Base-by-base conservation (phyloP, 2,888 invertebrate genomes). In the Drosophila neonasuta region DNA sequence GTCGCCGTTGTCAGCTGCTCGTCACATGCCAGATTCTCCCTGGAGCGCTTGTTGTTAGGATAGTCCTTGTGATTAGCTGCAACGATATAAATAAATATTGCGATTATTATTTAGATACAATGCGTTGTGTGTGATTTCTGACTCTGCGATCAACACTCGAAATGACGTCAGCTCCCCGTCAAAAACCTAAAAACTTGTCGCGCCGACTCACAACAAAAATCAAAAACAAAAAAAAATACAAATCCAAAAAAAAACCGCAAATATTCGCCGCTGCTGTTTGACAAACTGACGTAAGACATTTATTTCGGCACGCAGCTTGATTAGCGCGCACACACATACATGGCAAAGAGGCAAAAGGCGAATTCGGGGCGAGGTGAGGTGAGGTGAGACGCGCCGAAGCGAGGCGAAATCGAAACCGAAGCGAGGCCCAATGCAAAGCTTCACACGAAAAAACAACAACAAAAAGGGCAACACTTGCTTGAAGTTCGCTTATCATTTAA, bases 31-130 rank as follows among this genome's bases (percentile, higher is more conserved):
- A 95, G 92, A 79, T 89, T 89, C 76, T 94, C 94, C 85, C 93
- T 93, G 90, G 95, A 94, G 86, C 94, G 86, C 77, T 90, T 93
- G 81, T 93, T 92, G 86, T 93, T 92, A 86, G 93, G 93, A 91
- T 94, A 95, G 88, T 95, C 94, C 89, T 93, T 93, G 64, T 94
- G 94, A 82, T 94, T 94, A 89, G 94, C 95, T 95, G 91, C 11
- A 92, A 62, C 39, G 17, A 44, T 32, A 44, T 32, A 51, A 20
- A 45, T 54, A 56, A 54, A 17, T 46, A 63, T 34, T 56, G 45
- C 46, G 52, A 50, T 63, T 63, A 52, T 24, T 50, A 52, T 52
- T 61, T 60, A 41, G 32, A 56, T 41, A 39, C 32, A 10, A 10
- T 34, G 11, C 11, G 34, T 34, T 2, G 32, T 32, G 2, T 36